Base-by-base conservation (phyloP, 2,888 invertebrate species). In the Spilosoma lubricipeda region DNA sequence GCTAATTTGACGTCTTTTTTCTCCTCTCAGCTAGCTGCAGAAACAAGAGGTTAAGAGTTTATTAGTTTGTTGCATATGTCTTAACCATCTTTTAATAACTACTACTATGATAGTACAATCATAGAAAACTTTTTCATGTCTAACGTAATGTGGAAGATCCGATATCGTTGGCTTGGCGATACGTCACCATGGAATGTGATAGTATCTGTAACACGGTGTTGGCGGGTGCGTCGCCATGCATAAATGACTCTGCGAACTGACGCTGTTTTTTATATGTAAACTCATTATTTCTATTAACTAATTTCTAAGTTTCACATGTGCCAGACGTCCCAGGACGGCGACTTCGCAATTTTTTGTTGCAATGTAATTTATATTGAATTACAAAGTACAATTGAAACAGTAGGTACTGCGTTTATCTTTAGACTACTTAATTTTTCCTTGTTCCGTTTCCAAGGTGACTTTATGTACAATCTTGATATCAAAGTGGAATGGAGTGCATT, bases 381-480 rank as follows among this genome's bases (percentile, higher is more conserved):
- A 67, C 30, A 45, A 45, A 67, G 42, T 39, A 67, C 20, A 67
- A 42, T 30, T 8, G 42, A 45, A 23, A 27, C 67, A 45, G 27
- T 42, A 45, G 9, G 3, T 20, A 30, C 67, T 67, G 30, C 45
- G 11, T 45, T 67, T 67, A 67, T 67, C 45, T 67, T 67, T 67
- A 18, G 42, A 45, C 30, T 13, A 45, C 27, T 70, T 42, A 45
- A 67, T 52, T 72, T 71, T 71, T 71, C 71, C 67, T 67, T 45
- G 20, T 67, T 67, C 45, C 67, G 67, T 45, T 45, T 33, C 33
- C 30, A 30, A 52, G 48, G 68, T 68, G 68, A 68, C 68, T 30
- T 68, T 67, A 45, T 42, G 42, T 42, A 42, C 45, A 45, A 27
- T 67, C 45, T 45, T 30, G 30, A 30, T 48, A 48, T 48, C 30